Base-by-base conservation (phyloP, 2,797 vertebrate species). In the Sebastes vulpes region DNA sequence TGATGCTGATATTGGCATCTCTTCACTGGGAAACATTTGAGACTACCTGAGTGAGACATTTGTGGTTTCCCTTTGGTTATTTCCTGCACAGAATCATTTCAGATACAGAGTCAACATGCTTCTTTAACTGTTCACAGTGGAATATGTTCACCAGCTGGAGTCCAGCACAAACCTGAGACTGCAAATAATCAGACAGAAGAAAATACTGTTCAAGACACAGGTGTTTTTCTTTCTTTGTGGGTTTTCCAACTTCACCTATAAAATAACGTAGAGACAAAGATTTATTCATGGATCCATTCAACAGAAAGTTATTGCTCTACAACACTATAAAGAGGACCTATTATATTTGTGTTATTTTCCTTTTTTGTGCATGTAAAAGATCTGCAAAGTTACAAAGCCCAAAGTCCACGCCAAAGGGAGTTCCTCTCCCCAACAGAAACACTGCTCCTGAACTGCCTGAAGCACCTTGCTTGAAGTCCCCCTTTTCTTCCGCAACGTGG, bases 1-100 rank as follows among this genome's bases (percentile, higher is more conserved):
- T 77, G 58, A 72, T 82, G 85, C 79, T 88, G 81, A 86, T 88
- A 65, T 88, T 91, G 90, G 88, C 77, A 80, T 72, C 42, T 63
- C 50, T 66, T 82, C 63, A 61, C n/a, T 69, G 26, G 50, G 26
- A 86, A 87, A 70, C 59, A 61, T 72, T 75, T 72, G 65, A 53
- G 26, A 78, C 21, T 73, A 83, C 58, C 64, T 79, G 59, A 70
- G 57, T 57, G 42, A 77, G 53, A 64, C 54, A 70, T 77, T 53
- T 68, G 52, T 28, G 68, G 57, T 77, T 92, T 85, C 46, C 65
- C 59, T 69, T 79, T 73, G 54, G 76, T 87, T 82, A 74, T 86
- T 87, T 87, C 28, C 48, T 68, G 57, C 61, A 67, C 60, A 60
- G 23, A 63, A 78, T 79, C 26, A 78, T 84, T 83, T 64, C 46